These are phyloP conservation scores for Tyto alba DNA, from an alignment of 2,113 vertebrate genomes.

Conservation along the genomic window DNA sequence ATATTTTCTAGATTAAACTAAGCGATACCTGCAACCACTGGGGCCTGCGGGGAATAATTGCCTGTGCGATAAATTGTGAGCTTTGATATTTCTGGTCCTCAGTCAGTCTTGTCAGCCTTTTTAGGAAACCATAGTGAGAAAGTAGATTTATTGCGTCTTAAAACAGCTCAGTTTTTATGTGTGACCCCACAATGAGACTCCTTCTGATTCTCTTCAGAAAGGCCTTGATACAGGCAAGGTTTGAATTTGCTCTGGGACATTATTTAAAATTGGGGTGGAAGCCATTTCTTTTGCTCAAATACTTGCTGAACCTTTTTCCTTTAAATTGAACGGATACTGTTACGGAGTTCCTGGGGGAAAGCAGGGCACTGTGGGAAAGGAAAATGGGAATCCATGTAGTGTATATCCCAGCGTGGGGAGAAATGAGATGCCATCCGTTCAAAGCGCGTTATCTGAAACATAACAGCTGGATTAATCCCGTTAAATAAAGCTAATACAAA, in stretches of 20 bases:
- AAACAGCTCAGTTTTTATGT: not conserved
- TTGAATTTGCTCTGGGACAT: conserved; percentile 4
- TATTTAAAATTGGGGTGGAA: not conserved
- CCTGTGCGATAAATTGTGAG: not conserved
- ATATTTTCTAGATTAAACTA: not conserved
- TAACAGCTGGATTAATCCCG: conserved; percentile 25
- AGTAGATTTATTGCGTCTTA: not conserved
- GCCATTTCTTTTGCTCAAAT: not conserved
- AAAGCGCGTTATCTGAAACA: not conserved
- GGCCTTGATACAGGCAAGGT: not conserved
- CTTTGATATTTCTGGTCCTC: not conserved
- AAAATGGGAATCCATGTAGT: not conserved
- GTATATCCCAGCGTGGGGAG: not conserved
- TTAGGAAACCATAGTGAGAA: not conserved
- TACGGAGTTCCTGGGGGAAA: not conserved
- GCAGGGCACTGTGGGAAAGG: conserved; percentile 5
- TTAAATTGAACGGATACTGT: not conserved
- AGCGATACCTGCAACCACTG: accelerated
- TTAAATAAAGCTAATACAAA: not conserved
- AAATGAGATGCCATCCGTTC: not conserved
- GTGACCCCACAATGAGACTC: not conserved
- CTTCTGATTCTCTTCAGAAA: not conserved
- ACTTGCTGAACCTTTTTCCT: not conserved
- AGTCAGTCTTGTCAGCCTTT: not conserved
- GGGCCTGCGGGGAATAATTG: not conserved